phyloP scores from a whole-genome alignment of 2,113 vertebrate genomes.

The Corythoichthys haematopterus region DNA sequence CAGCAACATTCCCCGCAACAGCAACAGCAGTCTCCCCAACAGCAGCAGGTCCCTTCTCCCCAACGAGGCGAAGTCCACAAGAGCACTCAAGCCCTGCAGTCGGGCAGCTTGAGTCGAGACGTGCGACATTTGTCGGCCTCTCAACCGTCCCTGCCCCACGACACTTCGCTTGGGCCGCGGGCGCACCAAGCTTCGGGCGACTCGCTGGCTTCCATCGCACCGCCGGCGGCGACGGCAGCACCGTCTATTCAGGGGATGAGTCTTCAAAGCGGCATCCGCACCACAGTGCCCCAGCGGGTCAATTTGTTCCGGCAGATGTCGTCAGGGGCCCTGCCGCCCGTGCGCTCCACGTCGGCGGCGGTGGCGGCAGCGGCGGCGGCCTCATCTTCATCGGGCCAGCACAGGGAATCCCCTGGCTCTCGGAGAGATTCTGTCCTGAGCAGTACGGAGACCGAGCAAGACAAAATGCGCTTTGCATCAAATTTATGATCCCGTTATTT shows the following conservation, averaged over 20 bases:
- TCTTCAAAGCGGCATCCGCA: conserved; percentile 73
- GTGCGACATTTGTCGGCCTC: conserved; percentile 94
- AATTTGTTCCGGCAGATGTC: conserved; percentile 95
- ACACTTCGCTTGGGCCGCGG: conserved; percentile 80
- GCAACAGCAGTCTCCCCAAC: conserved; percentile 60
- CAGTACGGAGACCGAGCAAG: conserved; percentile 88
- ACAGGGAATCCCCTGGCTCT: conserved; percentile 80
- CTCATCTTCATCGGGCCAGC: conserved; percentile 66
- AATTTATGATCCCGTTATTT: conserved; percentile 89
- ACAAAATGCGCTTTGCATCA: conserved; percentile 93
- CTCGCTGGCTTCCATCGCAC: conserved; percentile 83
- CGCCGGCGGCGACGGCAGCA: conserved; percentile 62
- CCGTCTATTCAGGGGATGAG: conserved; percentile 66
- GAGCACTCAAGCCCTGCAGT: conserved; percentile 87
- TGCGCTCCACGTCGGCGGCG: conserved; percentile 58
- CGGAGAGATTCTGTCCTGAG: conserved; percentile 85
- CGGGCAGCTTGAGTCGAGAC: conserved; percentile 85
- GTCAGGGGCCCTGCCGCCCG: conserved; percentile 86
- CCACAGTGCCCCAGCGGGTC: conserved; percentile 82
- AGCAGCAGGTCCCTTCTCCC: conserved; percentile 72
- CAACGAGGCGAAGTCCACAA: conserved; percentile 85
- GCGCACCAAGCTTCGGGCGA: conserved; percentile 87
- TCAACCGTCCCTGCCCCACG: conserved; percentile 95
- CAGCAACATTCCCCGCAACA: conserved; percentile 54
- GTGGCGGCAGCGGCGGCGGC: conserved; percentile 57